phyloP scores from a whole-genome alignment of 1,140 invertebrate genomes.

The Drosophila busckii region DNA sequence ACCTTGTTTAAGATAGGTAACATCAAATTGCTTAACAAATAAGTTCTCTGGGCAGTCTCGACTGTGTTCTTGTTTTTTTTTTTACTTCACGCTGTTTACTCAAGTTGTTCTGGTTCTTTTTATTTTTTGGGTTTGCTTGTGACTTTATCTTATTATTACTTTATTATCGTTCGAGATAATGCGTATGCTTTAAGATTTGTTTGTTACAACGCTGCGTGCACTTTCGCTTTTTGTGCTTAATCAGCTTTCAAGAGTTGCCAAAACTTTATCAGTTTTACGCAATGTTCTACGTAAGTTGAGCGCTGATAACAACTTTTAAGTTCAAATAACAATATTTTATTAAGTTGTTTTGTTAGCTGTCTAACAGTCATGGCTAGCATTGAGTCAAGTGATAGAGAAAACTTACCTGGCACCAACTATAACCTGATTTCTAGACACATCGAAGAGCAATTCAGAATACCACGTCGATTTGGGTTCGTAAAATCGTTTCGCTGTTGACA shows the following conservation, averaged over 20 bases:
- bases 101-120: constrained; percentile 21
- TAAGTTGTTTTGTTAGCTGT: constrained; percentile 17
- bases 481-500: constrained; percentile 82
- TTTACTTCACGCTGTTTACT: constrained; percentile 18
- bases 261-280: constrained; percentile 21
- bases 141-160: no score
- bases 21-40: constrained; percentile 61
- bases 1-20: no score
- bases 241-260: constrained; percentile 15
- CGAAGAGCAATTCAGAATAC: constrained; percentile 89
- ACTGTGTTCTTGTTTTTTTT: constrained; percentile 27
- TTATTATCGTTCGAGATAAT: constrained; percentile 50
- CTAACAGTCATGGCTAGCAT: constrained; percentile 23
- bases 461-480: constrained; percentile 84
- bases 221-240: constrained; percentile 44
- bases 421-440: constrained; percentile 89
- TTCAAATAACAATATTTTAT: constrained; percentile 19
- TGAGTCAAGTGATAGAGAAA: constrained; percentile 32
- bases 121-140: constrained; percentile 29
- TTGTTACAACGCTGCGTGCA: constrained; percentile 31
- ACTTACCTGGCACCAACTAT: constrained; percentile 88
- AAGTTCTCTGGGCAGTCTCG: constrained; percentile 10
- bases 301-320: constrained; percentile 15
- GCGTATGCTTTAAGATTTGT: constrained; percentile 19
- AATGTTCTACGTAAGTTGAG: constrained; percentile 4